Evolutionary conservation across 2,113 vertebrate species (phyloP).

Genomic region (Epinephelus cyanopodus): DNA sequence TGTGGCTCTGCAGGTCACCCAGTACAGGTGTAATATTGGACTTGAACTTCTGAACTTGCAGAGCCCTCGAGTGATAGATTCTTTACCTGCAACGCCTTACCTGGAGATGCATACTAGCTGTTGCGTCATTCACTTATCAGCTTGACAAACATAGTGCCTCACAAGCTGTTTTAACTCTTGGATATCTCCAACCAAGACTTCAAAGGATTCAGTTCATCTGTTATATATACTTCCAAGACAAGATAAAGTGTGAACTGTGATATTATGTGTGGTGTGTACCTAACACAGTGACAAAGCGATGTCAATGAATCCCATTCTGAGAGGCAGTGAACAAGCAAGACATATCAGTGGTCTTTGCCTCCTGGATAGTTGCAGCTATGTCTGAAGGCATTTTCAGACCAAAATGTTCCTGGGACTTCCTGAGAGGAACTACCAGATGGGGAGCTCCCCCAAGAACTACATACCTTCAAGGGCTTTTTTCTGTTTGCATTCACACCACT

Average conservation of each 20-base stretch:
- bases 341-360: conserved; percentile 1
- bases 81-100: conserved; percentile 53
- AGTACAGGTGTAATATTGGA: conserved; percentile 58
- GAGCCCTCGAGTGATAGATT: conserved; percentile 41
- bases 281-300: not conserved
- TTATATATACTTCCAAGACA: conserved; percentile 14
- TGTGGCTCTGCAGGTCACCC: conserved; percentile 33
- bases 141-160: conserved; percentile 55
- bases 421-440: too few relatives aligned
- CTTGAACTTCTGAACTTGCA: conserved; percentile 73
- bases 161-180: conserved; percentile 35
- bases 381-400: not conserved
- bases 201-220: conserved; percentile 32
- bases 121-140: conserved; percentile 63
- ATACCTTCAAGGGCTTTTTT: too few relatives aligned
- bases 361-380: not conserved
- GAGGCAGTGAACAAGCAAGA: not conserved
- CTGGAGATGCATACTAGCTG: conserved; percentile 42
- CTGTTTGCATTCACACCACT: too few relatives aligned
- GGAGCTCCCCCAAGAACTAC: too few relatives aligned
- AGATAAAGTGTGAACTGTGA: conserved; percentile 6
- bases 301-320: not conserved
- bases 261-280: not conserved
- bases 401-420: too few relatives aligned
- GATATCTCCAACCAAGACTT: conserved; percentile 38